phyloP scores from a whole-genome alignment of 2,113 vertebrate species.

The Morone chrysops region DNA sequence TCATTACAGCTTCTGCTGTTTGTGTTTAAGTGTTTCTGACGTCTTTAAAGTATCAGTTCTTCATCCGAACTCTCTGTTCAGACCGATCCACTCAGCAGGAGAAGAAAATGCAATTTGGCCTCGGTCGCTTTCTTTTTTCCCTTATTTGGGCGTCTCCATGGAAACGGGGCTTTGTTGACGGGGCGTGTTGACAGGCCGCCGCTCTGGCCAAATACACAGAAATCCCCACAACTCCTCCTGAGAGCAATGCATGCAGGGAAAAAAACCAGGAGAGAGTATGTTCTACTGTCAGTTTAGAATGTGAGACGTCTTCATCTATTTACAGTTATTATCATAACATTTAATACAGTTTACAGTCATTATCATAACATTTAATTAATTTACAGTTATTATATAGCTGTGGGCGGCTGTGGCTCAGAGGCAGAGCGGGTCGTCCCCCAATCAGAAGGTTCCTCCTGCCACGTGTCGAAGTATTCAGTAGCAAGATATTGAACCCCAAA shows the following conservation, averaged over 20 bases:
- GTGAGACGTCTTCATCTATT: no score
- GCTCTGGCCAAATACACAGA: slow-evolving; percentile 58
- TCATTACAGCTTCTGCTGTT: background rate
- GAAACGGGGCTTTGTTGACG: slow-evolving; percentile 69
- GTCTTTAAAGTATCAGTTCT: slow-evolving; percentile 62
- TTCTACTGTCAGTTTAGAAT: no score
- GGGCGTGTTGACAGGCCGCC: slow-evolving; percentile 71
- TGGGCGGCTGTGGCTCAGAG: no score
- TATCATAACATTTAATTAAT: no score
- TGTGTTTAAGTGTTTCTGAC: slow-evolving; percentile 34
- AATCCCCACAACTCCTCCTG: slow-evolving; percentile 64
- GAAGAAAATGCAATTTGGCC: slow-evolving; percentile 64
- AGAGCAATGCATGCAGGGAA: slow-evolving; percentile 66
- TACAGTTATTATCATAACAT: no score
- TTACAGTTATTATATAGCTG: no score
- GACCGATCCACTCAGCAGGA: slow-evolving; percentile 47
- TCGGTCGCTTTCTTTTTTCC: slow-evolving; percentile 23
- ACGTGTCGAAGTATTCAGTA: no score
- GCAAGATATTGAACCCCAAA: no score
- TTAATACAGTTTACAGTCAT: no score
- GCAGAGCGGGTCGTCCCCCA: no score
- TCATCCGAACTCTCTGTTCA: slow-evolving; percentile 58
- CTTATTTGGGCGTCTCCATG: slow-evolving; percentile 67
- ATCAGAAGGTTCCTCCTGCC: no score
- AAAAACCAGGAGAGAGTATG: slow-evolving; percentile 13